These are phyloP conservation scores for Triops longicaudatus DNA, from an alignment of 1,140 invertebrate species.

Conservation along the genomic window DNA sequence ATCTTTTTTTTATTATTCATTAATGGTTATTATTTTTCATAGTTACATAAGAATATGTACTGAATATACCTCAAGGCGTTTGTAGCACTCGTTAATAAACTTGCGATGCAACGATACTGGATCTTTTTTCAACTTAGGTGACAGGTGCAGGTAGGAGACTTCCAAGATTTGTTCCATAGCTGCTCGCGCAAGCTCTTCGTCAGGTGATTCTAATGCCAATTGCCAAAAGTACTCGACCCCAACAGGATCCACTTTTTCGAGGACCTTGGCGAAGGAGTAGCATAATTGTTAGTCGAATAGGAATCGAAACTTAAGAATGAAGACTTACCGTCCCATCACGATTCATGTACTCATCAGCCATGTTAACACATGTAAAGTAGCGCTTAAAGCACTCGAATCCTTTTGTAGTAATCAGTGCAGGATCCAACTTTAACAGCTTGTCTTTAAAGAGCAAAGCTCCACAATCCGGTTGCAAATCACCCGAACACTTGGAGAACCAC, in stretches of 20 bases:
- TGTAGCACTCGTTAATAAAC: slow-evolving; percentile 47
- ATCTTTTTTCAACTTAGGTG: slow-evolving; percentile 44
- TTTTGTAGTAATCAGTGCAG: slow-evolving; percentile 40
- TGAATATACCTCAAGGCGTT: slow-evolving; percentile 39
- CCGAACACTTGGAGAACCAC: slow-evolving; percentile 46
- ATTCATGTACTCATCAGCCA: slow-evolving; percentile 41
- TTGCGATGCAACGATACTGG: slow-evolving; percentile 42
- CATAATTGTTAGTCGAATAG: too few species aligned
- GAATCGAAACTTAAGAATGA: background rate
- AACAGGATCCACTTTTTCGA: slow-evolving; percentile 44
- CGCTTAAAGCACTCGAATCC: slow-evolving; percentile 46
- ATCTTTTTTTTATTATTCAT: too few species aligned
- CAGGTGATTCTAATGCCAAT: slow-evolving; percentile 42
- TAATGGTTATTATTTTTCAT: too few species aligned
- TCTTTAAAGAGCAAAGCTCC: slow-evolving; percentile 45
- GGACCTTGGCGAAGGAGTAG: slow-evolving; percentile 36
- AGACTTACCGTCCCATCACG: slow-evolving; percentile 23
- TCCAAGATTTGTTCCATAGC: slow-evolving; percentile 45
- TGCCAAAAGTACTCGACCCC: slow-evolving; percentile 48
- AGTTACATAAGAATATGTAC: background rate
- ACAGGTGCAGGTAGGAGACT: slow-evolving; percentile 43
- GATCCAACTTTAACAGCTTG: slow-evolving; percentile 43
- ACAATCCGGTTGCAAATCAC: slow-evolving; percentile 45
- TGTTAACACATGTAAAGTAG: slow-evolving; percentile 47
- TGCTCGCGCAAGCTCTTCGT: slow-evolving; percentile 42